Evolutionary conservation across 2,888 invertebrate species (phyloP).

Genomic region (Cataglyphis livida): DNA sequence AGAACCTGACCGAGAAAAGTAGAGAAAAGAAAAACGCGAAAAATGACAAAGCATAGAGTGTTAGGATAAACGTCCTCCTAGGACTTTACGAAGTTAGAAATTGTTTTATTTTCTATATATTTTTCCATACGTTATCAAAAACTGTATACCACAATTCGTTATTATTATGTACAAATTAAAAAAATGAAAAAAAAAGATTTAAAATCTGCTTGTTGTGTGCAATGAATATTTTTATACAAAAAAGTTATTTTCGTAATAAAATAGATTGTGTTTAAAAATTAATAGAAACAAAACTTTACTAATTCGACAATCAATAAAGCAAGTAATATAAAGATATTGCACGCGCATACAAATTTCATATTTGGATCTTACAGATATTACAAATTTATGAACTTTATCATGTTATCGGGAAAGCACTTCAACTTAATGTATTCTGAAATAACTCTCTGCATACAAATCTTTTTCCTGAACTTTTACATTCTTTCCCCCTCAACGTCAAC

Average conservation of each 20-base stretch:
- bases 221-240: neutral
- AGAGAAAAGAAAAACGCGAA: neutral
- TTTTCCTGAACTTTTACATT: constrained; percentile 32
- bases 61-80: constrained; percentile 24
- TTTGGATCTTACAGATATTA: neutral
- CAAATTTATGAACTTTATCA: neutral
- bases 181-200: neutral
- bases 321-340: neutral
- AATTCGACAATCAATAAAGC: neutral
- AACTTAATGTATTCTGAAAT: constrained; percentile 15
- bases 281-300: neutral
- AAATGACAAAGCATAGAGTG: constrained; percentile 18
- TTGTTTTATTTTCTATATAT: neutral
- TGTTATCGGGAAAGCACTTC: constrained; percentile 2
- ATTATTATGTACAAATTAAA: neutral
- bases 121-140: neutral
- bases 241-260: neutral
- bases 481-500: constrained; percentile 50
- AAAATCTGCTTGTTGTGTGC: neutral
- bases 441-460: constrained; percentile 25
- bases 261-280: neutral
- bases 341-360: neutral
- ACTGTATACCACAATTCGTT: neutral
- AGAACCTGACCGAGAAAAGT: constrained; percentile 52
- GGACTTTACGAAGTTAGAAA: constrained; percentile 21